Percentiles rank a stretch among this genome's conserved stretches.
Evolutionary conservation across 1,140 invertebrate species (phyloP).

Genomic region (Gryllus bimaculatus): DNA sequence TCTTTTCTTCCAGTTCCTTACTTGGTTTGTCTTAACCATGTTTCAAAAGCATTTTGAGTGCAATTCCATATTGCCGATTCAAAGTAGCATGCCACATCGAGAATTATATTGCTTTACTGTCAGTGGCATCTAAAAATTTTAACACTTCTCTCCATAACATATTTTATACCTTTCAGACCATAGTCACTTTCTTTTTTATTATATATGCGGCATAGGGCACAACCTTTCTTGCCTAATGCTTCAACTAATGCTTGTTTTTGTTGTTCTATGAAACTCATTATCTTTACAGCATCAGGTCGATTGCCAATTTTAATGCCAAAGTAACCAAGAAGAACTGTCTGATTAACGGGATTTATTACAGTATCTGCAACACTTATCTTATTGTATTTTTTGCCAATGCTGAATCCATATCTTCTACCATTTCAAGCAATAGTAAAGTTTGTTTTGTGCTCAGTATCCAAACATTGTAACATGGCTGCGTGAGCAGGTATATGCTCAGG

Average conservation of each 20-base stretch:
- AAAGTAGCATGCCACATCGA: constrained; percentile 70
- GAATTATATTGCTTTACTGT: constrained; percentile 66
- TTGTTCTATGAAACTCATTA: constrained; percentile 64
- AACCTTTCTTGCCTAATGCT: constrained; percentile 62
- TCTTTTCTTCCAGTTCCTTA: constrained; percentile 62
- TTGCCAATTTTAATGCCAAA: constrained; percentile 72
- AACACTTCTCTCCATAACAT: constrained; percentile 57
- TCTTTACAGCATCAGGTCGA: constrained; percentile 62
- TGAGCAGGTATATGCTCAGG: constrained; percentile 64
- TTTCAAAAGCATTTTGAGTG: constrained; percentile 64
- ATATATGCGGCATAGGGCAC: constrained; percentile 56
- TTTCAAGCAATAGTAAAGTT: constrained; percentile 16
- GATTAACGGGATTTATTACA: constrained; percentile 63
- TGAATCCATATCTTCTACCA: constrained; percentile 39
- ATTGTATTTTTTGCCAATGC: constrained; percentile 30
- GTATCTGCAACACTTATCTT: constrained; percentile 47
- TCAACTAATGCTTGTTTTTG: constrained; percentile 68
- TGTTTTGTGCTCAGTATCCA: constrained; percentile 47
- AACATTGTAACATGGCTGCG: constrained; percentile 61
- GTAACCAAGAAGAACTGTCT: constrained; percentile 57
- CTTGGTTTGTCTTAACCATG: constrained; percentile 68
- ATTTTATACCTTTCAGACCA: constrained; percentile 32
- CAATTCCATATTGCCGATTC: constrained; percentile 66
- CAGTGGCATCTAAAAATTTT: constrained; percentile 67
- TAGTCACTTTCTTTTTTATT: constrained; percentile 7